Percentiles rank a stretch among this genome's conserved stretches.
Conservation (phyloP, 2,888 invertebrate genomes). For the Busseola fusca region DNA sequence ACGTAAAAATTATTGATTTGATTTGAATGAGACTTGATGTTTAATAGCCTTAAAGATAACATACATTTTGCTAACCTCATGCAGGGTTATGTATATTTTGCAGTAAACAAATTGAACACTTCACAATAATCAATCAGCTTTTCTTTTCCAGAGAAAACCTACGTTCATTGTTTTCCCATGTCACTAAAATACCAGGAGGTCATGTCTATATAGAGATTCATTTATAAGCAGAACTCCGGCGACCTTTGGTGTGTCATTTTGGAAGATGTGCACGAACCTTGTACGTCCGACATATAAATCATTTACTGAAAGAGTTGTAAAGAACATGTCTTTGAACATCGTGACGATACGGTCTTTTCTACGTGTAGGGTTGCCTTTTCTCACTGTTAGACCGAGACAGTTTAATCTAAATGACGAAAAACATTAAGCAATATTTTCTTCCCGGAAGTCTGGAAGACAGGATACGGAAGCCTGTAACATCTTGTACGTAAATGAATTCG, state of each 20-base stretch:
- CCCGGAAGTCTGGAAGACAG: no score
- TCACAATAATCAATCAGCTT: background rate
- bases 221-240: conserved; percentile 22
- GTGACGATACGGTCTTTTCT: conserved; percentile 56
- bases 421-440: background rate
- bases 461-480: background rate
- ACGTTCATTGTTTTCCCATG: background rate
- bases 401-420: background rate
- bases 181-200: conserved; percentile 31
- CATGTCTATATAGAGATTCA: conserved; percentile 28
- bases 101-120: no score
- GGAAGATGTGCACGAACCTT: conserved; percentile 38
- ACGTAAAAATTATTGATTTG: background rate
- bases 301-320: conserved; percentile 53
- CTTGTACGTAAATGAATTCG: background rate
- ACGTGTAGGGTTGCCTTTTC: conserved; percentile 43
- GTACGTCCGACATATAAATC: conserved; percentile 34
- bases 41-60: background rate
- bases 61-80: background rate
- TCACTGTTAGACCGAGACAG: background rate
- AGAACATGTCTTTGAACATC: conserved; percentile 45
- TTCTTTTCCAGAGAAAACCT: background rate
- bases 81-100: background rate
- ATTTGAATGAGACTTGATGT: no score
- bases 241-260: conserved; percentile 38